phyloP scores from a whole-genome alignment of 2,113 vertebrate species.

The Vulpes ferrilata region DNA sequence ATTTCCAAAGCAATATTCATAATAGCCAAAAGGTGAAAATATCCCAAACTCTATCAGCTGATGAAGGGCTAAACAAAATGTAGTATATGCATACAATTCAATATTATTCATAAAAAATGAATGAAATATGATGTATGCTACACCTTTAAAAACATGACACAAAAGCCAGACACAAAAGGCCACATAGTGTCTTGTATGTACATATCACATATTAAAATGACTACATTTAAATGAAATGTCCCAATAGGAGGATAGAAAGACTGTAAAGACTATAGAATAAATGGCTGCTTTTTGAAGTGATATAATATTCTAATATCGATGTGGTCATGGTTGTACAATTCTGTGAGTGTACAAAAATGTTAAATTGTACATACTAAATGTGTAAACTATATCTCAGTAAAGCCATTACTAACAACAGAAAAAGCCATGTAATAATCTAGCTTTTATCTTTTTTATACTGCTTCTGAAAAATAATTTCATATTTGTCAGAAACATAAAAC shows the following conservation, averaged over 20 bases:
- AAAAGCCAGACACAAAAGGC: background rate
- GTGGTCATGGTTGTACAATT: background rate
- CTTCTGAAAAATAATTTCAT: background rate
- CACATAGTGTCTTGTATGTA: background rate
- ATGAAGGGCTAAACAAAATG: background rate
- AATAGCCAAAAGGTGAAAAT: background rate
- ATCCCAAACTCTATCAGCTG: background rate
- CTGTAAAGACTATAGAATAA: background rate
- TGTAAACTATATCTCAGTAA: conserved; percentile 2
- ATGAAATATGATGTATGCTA: background rate
- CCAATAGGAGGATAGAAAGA: background rate
- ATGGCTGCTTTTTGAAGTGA: background rate
- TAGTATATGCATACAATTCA: background rate
- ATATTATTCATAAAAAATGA: background rate
- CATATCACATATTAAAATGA: background rate
- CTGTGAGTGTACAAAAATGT: background rate
- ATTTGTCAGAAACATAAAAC: conserved; percentile 35
- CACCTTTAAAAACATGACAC: background rate
- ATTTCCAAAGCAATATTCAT: background rate
- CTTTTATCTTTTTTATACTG: background rate
- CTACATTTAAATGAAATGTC: background rate
- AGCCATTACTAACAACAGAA: background rate
- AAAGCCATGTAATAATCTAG: background rate
- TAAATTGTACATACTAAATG: background rate
- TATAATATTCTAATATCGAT: background rate